Conservation (phyloP, 1,140 invertebrate genomes). For the Leptinotarsa defecta region DNA sequence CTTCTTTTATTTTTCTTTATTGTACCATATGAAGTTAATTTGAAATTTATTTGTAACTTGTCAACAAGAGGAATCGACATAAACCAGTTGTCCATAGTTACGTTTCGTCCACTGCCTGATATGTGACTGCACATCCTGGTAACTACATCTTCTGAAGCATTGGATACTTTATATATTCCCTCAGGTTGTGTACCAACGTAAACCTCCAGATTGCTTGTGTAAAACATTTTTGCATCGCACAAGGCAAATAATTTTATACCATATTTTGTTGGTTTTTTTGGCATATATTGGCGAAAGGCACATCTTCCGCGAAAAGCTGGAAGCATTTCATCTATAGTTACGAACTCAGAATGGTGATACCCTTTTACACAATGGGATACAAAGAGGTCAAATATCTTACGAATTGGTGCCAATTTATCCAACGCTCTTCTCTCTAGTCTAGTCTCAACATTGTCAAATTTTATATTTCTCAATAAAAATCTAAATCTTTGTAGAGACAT, state of each 20-base stretch:
- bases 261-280: conserved; percentile 42
- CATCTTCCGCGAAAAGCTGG: conserved; percentile 32
- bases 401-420: conserved; percentile 31
- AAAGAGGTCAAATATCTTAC: conserved; percentile 38
- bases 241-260: conserved; percentile 54
- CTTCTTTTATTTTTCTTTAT: conserved; percentile 32
- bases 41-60: conserved; percentile 10
- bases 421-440: conserved; percentile 45
- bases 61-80: conserved; percentile 8
- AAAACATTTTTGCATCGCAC: conserved; percentile 43
- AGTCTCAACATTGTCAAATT: conserved; percentile 57
- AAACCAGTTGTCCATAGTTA: conserved; percentile 27
- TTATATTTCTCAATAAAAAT: conserved; percentile 58
- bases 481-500: conserved; percentile 59
- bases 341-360: conserved; percentile 39
- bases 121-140: conserved; percentile 14
- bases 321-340: conserved; percentile 36
- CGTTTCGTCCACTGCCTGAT: conserved; percentile 14
- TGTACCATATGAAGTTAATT: conserved; percentile 29
- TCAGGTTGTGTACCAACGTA: conserved; percentile 46
- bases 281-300: conserved; percentile 30
- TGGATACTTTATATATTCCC: conserved; percentile 42
- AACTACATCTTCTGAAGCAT: conserved; percentile 27
- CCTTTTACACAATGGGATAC: conserved; percentile 33
- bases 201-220: conserved; percentile 45